These are phyloP conservation scores for Valencia hispanica DNA, from an alignment of 2,797 vertebrate species.

Conservation along the genomic window DNA sequence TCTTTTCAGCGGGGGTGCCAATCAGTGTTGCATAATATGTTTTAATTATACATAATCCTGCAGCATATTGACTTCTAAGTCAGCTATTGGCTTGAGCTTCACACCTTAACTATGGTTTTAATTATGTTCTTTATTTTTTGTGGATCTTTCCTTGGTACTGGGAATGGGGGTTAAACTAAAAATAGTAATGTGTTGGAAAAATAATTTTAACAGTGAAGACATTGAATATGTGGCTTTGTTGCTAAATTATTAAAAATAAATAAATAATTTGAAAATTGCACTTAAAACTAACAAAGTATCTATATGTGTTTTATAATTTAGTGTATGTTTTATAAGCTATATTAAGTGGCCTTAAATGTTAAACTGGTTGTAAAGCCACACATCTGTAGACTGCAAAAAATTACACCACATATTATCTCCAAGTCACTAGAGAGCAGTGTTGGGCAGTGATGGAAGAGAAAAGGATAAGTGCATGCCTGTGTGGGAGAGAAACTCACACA, in stretches of 20 bases:
- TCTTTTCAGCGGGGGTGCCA: not conserved
- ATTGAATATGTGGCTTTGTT: not conserved
- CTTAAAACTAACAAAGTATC: not conserved
- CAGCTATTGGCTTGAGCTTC: not conserved
- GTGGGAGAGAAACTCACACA: not conserved
- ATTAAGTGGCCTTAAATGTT: not conserved
- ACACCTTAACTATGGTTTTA: not conserved
- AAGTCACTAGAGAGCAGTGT: slow-evolving; percentile 75
- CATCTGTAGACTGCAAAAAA: slow-evolving; percentile 1
- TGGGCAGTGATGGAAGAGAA: slow-evolving; percentile 48
- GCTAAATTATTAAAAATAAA: not conserved
- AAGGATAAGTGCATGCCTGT: slow-evolving; percentile 1
- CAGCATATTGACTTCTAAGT: not conserved
- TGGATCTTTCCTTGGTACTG: slow-evolving; percentile 3
- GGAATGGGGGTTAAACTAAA: not conserved
- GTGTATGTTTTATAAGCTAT: slow-evolving; percentile 14
- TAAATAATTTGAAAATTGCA: not conserved
- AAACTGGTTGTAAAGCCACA: not conserved
- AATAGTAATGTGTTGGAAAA: not conserved
- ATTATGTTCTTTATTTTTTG: not conserved
- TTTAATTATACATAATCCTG: not conserved
- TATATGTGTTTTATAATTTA: not conserved
- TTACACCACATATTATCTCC: not conserved
- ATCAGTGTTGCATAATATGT: not conserved
- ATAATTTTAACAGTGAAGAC: not conserved